Evolutionary conservation across 2,797 vertebrate species (phyloP).

Genomic region (Scyliorhinus canicula): DNA sequence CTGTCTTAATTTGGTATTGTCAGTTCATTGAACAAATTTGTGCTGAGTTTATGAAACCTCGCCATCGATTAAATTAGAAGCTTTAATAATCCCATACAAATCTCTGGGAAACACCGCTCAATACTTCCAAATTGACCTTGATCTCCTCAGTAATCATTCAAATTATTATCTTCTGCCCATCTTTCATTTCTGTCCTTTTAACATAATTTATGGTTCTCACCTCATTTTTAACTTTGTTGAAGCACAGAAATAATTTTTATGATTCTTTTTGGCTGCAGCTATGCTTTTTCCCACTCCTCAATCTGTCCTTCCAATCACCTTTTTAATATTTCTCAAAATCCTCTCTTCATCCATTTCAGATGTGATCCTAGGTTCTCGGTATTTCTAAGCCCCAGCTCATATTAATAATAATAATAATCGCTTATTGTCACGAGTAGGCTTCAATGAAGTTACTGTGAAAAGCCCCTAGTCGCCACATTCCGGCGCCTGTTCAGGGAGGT

Average conservation of each 20-base stretch:
- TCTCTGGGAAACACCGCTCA: not conserved
- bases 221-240: not conserved
- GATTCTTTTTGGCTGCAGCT: not conserved
- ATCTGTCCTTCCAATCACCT: not conserved
- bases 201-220: not conserved
- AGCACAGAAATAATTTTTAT: not conserved
- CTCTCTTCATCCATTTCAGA: not conserved
- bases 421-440: no score
- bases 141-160: not conserved
- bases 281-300: not conserved
- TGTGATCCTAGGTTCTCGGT: not conserved
- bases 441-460: no score
- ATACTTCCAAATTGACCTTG: not conserved
- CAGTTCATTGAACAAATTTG: not conserved
- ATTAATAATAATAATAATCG: no score
- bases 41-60: not conserved
- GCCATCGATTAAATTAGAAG: not conserved
- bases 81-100: not conserved
- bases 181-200: not conserved
- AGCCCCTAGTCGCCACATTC: no score
- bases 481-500: no score
- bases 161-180: not conserved
- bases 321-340: not conserved
- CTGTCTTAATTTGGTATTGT: not conserved
- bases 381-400: not conserved